These are phyloP conservation scores for human (Homo sapiens) DNA, from an alignment of 2,113 vertebrate genomes.

Conservation along the genomic window DNA sequence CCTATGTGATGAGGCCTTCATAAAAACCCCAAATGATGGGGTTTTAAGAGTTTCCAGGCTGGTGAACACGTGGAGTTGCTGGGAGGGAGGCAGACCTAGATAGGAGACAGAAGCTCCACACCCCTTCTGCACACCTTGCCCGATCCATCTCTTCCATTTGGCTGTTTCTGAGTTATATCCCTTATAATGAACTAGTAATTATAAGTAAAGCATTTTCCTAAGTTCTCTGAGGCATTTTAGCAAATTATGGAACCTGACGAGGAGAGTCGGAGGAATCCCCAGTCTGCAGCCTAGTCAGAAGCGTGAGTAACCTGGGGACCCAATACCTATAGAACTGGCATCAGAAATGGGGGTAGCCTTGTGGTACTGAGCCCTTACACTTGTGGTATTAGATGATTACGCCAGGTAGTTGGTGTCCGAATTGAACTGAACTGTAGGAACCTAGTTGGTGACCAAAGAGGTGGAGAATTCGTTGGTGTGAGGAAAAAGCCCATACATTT, in stretches of 20 bases:
- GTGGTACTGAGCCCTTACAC: not conserved
- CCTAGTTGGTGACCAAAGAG: not conserved
- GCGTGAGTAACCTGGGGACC: not conserved
- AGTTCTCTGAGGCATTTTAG: not conserved
- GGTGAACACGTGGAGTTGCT: not conserved
- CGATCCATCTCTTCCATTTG: not conserved
- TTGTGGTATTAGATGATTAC: not conserved
- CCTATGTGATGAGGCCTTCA: not conserved
- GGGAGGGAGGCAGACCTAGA: not conserved
- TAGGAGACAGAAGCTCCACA: not conserved
- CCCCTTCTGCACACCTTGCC: not conserved
- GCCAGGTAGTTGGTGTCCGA: not conserved
- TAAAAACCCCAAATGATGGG: not conserved
- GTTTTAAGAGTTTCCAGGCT: not conserved
- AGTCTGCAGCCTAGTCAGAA: not conserved
- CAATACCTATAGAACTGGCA: not conserved
- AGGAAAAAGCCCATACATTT: not conserved
- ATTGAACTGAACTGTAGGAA: not conserved
- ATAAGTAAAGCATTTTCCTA: not conserved
- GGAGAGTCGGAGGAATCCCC: not conserved
- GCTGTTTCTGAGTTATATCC: not conserved
- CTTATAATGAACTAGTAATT: not conserved
- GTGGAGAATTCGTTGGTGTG: not conserved
- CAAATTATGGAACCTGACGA: not conserved
- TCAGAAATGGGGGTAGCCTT: not conserved